phyloP scores from a whole-genome alignment of 2,797 vertebrate genomes.

The Coregonus ussuriensis region DNA sequence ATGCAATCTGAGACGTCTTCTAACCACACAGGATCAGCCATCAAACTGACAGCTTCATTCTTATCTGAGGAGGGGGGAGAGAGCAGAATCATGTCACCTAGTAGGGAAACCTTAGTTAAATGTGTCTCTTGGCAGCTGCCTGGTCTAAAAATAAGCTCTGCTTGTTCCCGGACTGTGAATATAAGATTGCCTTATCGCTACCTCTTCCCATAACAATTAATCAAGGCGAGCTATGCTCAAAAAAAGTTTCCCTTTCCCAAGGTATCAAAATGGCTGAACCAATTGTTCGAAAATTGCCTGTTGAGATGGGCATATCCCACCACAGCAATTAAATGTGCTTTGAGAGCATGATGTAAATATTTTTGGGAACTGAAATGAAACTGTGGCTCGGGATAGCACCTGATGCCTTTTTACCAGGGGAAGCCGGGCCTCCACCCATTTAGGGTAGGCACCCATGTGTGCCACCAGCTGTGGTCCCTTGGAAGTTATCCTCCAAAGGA shows the following conservation, averaged over 20 bases:
- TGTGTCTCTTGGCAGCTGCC: conserved; percentile 56
- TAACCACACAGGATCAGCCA: conserved; percentile 29
- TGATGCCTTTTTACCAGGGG: conserved; percentile 40
- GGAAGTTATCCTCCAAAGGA: conserved; percentile 17
- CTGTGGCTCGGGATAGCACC: conserved; percentile 24
- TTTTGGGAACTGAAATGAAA: conserved; percentile 40
- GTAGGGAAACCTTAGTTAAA: conserved; percentile 46
- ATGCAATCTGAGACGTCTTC: conserved; percentile 16
- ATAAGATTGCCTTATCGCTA: conserved; percentile 68
- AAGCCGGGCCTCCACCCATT: conserved; percentile 12
- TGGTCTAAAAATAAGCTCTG: conserved; percentile 65
- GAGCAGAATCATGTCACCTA: conserved; percentile 39
- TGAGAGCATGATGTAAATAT: conserved; percentile 41
- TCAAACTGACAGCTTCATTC: conserved; percentile 34
- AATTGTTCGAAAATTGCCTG: conserved; percentile 65
- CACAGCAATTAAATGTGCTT: conserved; percentile 57
- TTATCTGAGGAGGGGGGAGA: conserved; percentile 37
- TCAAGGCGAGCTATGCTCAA: conserved; percentile 62
- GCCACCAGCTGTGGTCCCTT: conserved; percentile 37
- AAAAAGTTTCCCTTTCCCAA: conserved; percentile 61
- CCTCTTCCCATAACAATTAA: conserved; percentile 73
- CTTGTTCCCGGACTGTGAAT: conserved; percentile 59
- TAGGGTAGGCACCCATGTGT: conserved; percentile 28
- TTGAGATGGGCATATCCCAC: conserved; percentile 54
- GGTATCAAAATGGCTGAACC: conserved; percentile 54